Evolutionary conservation across 2,113 vertebrate genomes (phyloP).

Genomic region (Apodemus speciosus): DNA sequence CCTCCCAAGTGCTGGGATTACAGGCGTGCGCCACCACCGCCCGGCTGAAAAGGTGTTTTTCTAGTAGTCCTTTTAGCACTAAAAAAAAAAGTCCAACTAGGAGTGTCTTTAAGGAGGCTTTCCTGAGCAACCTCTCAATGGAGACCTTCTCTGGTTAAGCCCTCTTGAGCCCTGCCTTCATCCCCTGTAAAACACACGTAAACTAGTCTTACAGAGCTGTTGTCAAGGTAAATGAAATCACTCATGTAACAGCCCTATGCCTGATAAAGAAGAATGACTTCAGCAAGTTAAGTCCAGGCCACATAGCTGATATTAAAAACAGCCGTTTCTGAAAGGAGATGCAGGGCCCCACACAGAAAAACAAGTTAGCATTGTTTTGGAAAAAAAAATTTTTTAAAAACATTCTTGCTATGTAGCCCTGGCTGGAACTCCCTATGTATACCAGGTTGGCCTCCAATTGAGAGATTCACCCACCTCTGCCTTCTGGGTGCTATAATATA

Average conservation of each 20-base stretch:
- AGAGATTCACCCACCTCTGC: background rate
- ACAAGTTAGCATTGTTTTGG: background rate
- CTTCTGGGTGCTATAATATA: background rate
- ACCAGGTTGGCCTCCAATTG: background rate
- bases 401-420: background rate
- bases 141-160: constrained; percentile 7
- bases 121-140: background rate
- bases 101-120: background rate
- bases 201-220: background rate
- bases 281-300: constrained; percentile 19
- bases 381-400: background rate
- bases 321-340: constrained; percentile 17
- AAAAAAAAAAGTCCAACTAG: background rate
- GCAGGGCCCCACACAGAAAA: background rate
- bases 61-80: constrained; percentile 4
- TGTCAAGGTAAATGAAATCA: constrained; percentile 7
- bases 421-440: no score
- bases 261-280: constrained; percentile 23
- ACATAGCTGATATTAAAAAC: constrained; percentile 2
- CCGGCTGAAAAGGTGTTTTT: constrained; percentile 40
- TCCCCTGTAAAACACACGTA: background rate
- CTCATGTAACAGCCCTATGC: background rate
- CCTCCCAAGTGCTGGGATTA: no score
- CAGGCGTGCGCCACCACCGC: no score
- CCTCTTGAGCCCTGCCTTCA: background rate